Evolutionary conservation across 2,888 invertebrate genomes (phyloP).

Genomic region (Drosophila neoperkinsi): DNA sequence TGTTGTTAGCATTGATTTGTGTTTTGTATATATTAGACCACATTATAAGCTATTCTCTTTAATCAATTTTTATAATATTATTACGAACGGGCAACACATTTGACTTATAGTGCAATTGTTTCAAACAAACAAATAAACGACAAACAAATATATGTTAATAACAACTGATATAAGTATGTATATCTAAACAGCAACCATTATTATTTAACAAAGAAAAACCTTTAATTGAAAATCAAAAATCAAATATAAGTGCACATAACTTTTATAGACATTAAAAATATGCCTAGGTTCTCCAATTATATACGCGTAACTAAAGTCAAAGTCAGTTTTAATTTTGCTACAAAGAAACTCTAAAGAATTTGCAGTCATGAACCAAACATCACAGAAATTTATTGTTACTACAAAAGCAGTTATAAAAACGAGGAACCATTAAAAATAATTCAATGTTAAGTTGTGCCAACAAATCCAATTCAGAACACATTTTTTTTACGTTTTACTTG

Average conservation of each 20-base stretch:
- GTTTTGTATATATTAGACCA: slow-evolving; percentile 78
- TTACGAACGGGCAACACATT: slow-evolving; percentile 74
- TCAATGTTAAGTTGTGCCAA: slow-evolving; percentile 61
- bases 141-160: slow-evolving; percentile 56
- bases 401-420: slow-evolving; percentile 40
- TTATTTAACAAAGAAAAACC: slow-evolving; percentile 46
- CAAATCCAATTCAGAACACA: slow-evolving; percentile 41
- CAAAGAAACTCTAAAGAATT: slow-evolving; percentile 7
- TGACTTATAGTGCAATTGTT: slow-evolving; percentile 82
- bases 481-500: slow-evolving; percentile 54
- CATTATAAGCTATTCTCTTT: slow-evolving; percentile 61
- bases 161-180: slow-evolving; percentile 62
- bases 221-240: slow-evolving; percentile 75
- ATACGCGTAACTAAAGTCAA: slow-evolving; percentile 42
- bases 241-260: slow-evolving; percentile 75
- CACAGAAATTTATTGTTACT: slow-evolving; percentile 35
- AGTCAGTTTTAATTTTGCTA: slow-evolving; percentile 38
- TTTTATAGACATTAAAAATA: slow-evolving; percentile 57
- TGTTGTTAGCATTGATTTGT: slow-evolving; percentile 77
- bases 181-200: slow-evolving; percentile 44
- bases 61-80: slow-evolving; percentile 56
- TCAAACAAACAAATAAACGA: slow-evolving; percentile 69
- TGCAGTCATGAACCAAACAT: slow-evolving; percentile 41
- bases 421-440: slow-evolving; percentile 48
- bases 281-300: slow-evolving; percentile 53